Evolutionary conservation across 2,888 invertebrate genomes (phyloP), one percentile per base, ranked within the genome.

Genomic region (Antheraea yamamai): DNA sequence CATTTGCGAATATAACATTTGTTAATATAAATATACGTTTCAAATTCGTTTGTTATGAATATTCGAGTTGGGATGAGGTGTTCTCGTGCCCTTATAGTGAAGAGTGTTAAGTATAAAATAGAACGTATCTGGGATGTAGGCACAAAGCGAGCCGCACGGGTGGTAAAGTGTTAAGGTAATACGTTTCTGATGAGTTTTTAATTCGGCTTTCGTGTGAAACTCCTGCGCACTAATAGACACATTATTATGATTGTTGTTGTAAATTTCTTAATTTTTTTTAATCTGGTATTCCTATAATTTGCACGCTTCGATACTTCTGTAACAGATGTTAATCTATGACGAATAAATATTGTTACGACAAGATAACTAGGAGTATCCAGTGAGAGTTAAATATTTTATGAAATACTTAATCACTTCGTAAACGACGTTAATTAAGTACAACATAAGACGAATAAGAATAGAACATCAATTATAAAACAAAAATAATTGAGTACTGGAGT

Each of bases 161-260:
- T 89, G 91, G 91, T 79, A 86, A 87, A 88, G 91, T 89, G 90
- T 91, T 87, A 85, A 85, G 87, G 85, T 94, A 94, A 94, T 94
- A 92, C 86, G 89, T 92, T 93, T 92, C 85, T 94, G 93, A 94
- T 92, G 93, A 84, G 87, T 91, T 93, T 94, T 93, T 94, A 94
- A 94, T 94, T 91, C 89, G 84, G 87, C 79, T 83, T 87, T 87
- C 92, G 92, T 93, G 94, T 93, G 93, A 94, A 88, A 90, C 91
- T 91, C 91, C 85, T 87, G 90, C 91, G 91, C 91, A 90, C 82
- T 89, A 89, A 92, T 91, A 90, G 89, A 92, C 89, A 91, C 91
- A 91, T 92, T 91, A 92, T 78, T 77, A 75, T 82, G 79, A 85
- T 81, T 86, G 85, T 86, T 82, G 80, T 76, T 73, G 79, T 78